Evolutionary conservation across 2,888 invertebrate species (phyloP), one percentile per base, ranked within the genome.

Genomic region (Harpalus rubripes): DNA sequence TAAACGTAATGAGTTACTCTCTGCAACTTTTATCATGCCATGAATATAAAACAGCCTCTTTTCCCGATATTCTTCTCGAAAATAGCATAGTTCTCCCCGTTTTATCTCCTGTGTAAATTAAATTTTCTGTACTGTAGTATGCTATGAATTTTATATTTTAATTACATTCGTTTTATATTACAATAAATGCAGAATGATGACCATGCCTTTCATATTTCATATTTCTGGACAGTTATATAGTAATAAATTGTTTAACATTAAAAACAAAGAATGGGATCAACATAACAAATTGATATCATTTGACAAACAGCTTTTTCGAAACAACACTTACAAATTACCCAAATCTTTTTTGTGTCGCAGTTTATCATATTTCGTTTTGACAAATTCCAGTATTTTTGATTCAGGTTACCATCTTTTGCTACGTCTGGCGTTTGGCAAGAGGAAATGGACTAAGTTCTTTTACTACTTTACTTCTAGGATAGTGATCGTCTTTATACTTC

Each of bases 1-100:
- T 68, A 39, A 68, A 68, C 12, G 32, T 15, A 68, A 68, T 68
- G 68, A 32, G 32, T 15, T 68, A 32, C 39, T 68, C 68, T 68
- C 44, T 52, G 44, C 44, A 52, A 52, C 44, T 52, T 52, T 52
- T 52, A 52, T 52, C 44, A 52, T 52, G 44, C 10, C 12, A 52
- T 52, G 44, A 52, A 52, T 52, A 52, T 52, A 52, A 52, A 52
- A 52, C 44, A 52, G 44, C 44, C 44, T 52, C 10, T 52, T 32
- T 52, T 12, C 7, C 44, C 44, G 44, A 52, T 52, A 52, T 52
- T 52, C 44, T 52, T 52, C 44, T 52, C 12, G 5, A 52, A 52
- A 52, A 52, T 52, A 10, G 44, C 12, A 52, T 10, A 52, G 44
- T 52, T 52, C 44, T 52, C 44, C 12, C 12, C 44, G 1, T 52